Evolutionary conservation across 1,140 invertebrate genomes (phyloP).

Genomic region (Leucophenga varia): DNA sequence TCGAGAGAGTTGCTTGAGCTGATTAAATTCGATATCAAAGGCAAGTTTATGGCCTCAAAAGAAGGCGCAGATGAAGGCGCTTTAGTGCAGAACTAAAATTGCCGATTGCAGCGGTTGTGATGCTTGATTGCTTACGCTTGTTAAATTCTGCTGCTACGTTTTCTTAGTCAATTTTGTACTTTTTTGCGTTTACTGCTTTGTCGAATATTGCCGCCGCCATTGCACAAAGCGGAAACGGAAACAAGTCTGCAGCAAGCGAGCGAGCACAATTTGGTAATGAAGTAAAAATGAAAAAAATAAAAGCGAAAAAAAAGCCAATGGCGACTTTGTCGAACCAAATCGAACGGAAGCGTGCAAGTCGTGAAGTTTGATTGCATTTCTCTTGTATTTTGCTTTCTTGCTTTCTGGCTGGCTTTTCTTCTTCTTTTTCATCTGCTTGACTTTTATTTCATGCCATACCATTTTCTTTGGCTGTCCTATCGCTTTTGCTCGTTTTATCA

Average conservation of each 20-base stretch:
- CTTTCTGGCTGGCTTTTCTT: no score
- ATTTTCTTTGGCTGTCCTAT: no score
- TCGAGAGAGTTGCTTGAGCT: slow-evolving; percentile 41
- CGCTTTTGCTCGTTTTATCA: no score
- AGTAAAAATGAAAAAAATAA: no score
- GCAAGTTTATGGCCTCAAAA: slow-evolving; percentile 52
- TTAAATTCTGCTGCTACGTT: slow-evolving; percentile 36
- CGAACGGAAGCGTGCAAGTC: no score
- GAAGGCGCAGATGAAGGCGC: slow-evolving; percentile 32
- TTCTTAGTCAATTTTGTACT: slow-evolving; percentile 17
- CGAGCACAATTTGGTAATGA: no score
- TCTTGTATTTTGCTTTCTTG: no score
- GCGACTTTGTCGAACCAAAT: no score
- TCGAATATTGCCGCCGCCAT: slow-evolving; percentile 27
- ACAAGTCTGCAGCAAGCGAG: slow-evolving; percentile 25
- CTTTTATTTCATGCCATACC: no score
- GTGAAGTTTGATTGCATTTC: no score
- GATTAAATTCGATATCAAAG: slow-evolving; percentile 53
- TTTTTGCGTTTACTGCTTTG: slow-evolving; percentile 36
- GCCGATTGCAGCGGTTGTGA: slow-evolving; percentile 6
- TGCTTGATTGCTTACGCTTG: slow-evolving; percentile 48
- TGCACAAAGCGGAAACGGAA: slow-evolving; percentile 46
- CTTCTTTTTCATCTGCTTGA: no score
- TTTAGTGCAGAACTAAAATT: slow-evolving; percentile 3
- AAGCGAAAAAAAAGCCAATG: no score